phyloP scores from a whole-genome alignment of 2,888 invertebrate species.

The Microplitis manilae region DNA sequence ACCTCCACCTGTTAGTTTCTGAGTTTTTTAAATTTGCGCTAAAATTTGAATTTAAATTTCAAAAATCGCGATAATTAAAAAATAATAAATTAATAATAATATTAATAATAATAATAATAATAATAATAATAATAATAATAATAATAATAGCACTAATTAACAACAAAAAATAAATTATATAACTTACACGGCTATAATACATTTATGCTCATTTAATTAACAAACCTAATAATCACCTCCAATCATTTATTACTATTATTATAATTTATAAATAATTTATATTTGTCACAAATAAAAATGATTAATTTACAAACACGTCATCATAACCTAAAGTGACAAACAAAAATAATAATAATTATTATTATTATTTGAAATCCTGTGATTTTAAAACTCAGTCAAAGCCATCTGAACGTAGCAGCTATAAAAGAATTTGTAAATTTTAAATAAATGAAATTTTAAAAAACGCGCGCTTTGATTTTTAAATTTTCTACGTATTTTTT shows the following conservation, averaged over 20 bases:
- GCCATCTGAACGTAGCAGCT: too few species aligned
- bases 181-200: not conserved
- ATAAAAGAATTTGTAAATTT: too few species aligned
- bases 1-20: too few species aligned
- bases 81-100: not conserved
- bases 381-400: too few species aligned
- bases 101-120: not conserved
- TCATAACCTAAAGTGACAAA: not conserved
- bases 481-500: not conserved
- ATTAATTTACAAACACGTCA: not conserved
- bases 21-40: too few species aligned
- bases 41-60: too few species aligned
- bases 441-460: too few species aligned
- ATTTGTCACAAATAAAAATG: not conserved
- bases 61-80: too few species aligned
- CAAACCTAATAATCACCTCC: not conserved
- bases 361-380: too few species aligned
- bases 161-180: not conserved
- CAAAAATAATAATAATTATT: not conserved
- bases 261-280: conserved; percentile 15
- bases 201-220: not conserved
- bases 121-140: not conserved
- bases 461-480: not conserved
- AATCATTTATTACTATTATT: too few species aligned
- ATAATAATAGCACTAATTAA: not conserved